phyloP scores from a whole-genome alignment of 2,113 vertebrate species.

The Petaurus breviceps region DNA sequence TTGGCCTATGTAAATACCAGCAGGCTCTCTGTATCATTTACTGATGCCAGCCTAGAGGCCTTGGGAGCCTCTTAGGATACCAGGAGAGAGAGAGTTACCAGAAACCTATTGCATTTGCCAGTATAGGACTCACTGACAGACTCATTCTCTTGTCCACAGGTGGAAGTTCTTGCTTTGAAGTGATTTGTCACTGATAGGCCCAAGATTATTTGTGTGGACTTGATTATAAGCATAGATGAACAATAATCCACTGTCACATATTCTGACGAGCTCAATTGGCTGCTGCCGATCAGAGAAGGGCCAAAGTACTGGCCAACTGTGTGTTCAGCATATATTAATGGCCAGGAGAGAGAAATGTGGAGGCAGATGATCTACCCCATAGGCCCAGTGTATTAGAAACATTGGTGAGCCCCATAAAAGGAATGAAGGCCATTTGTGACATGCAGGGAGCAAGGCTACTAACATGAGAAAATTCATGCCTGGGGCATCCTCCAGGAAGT shows the following conservation, averaged over 20 bases:
- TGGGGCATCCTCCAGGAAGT: background rate
- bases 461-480: background rate
- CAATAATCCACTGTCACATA: background rate
- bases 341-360: background rate
- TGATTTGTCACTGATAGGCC: background rate
- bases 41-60: background rate
- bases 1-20: background rate
- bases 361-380: background rate
- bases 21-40: background rate
- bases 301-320: background rate
- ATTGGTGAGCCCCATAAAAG: background rate
- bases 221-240: background rate
- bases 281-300: background rate
- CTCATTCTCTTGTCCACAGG: background rate
- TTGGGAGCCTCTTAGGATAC: background rate
- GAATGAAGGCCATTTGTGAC: background rate
- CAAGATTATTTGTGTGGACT: background rate
- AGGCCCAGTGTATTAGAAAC: background rate
- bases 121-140: background rate
- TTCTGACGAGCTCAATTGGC: background rate
- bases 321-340: background rate
- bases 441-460: background rate
- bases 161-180: background rate
- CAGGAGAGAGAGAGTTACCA: background rate
- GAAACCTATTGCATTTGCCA: background rate